A percentile compares a stretch with the other conserved stretches of the same genome.
Conservation (phyloP, 2,113 vertebrate genomes). For the Narcine bancroftii region DNA sequence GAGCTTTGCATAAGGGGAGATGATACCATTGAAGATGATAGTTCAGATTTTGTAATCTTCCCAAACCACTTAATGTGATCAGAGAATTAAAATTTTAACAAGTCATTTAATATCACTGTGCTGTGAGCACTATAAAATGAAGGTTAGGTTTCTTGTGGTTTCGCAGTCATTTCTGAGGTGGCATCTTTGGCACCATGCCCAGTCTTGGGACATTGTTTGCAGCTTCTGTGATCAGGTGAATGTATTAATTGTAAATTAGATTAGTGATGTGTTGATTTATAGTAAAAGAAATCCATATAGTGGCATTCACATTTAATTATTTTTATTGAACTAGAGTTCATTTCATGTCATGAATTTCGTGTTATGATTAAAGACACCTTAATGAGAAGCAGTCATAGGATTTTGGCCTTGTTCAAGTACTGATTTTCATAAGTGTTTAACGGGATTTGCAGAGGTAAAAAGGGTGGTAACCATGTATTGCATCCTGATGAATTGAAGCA, state of each 20-base stretch:
- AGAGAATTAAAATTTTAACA: conserved; percentile 73
- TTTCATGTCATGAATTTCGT: conserved; percentile 75
- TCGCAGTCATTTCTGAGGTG: conserved; percentile 45
- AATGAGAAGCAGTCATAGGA: conserved; percentile 79
- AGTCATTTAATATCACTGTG: conserved; percentile 55
- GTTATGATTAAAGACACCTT: conserved; percentile 80
- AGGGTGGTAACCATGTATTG: not conserved
- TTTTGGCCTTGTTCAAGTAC: not conserved
- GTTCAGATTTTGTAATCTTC: conserved; percentile 62
- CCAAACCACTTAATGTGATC: conserved; percentile 71
- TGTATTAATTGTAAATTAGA: conserved; percentile 81
- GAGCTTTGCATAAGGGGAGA: conserved; percentile 51
- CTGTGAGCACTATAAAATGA: conserved; percentile 45
- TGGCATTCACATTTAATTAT: conserved; percentile 87
- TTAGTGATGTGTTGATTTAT: conserved; percentile 74
- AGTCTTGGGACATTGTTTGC: conserved; percentile 44
- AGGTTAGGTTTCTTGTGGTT: conserved; percentile 56
- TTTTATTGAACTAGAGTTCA: conserved; percentile 76
- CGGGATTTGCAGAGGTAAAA: not conserved
- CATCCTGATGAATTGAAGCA: not conserved
- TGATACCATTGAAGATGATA: conserved; percentile 56
- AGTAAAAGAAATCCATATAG: conserved; percentile 67
- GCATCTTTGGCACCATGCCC: conserved; percentile 40
- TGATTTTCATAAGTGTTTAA: not conserved
- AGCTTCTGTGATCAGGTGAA: conserved; percentile 64